Evolutionary conservation across 2,113 vertebrate species (phyloP), one percentile per base, ranked within the genome.

Genomic region (Rhabdomys dilectus): DNA sequence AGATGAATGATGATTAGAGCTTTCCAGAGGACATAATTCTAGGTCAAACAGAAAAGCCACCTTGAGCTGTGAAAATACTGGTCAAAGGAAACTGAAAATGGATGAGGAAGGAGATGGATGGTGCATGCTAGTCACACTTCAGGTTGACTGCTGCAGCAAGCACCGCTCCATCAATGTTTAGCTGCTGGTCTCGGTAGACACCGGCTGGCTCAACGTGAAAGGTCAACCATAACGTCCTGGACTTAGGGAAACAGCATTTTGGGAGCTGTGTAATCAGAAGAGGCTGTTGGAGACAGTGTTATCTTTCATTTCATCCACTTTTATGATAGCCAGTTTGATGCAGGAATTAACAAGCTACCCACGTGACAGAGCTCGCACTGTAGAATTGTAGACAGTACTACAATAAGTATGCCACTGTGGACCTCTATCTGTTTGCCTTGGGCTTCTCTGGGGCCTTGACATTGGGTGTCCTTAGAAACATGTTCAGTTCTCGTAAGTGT

Each of bases 31-130:
- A 21, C 58, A 26, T 89, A 84, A 22, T 42, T 90, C 76, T 81
- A 72, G 82, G 34, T 88, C 29, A 56, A 78, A 48, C 62, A 92
- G 86, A 94, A 93, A 88, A 91, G n/a, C 51, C 72, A 91, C 1
- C 11, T 24, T 7, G 48, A 92, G 24, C 48, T 96, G 62, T 15
- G 93, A 86, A 94, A 78, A 93, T 19, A 1, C 48, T 89, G 58
- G 58, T 62, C 90, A 87, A 77, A 22, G 58, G 21, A 75, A 78
- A 64, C 5, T 34, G 81, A 88, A 97, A 72, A 64, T 22, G 5
- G 29, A 45, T 15, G 56, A 29, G 45, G 81, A 34, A 68, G 91
- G 75, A 94, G 66, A 81, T 48, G 56, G 53, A 70, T 76, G 31
- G 21, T 56, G 53, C 70, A 26, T 64, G 66, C 72, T 48, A 73